Evolutionary conservation across 2,113 vertebrate species (phyloP).

Genomic region (Podilymbus podiceps): DNA sequence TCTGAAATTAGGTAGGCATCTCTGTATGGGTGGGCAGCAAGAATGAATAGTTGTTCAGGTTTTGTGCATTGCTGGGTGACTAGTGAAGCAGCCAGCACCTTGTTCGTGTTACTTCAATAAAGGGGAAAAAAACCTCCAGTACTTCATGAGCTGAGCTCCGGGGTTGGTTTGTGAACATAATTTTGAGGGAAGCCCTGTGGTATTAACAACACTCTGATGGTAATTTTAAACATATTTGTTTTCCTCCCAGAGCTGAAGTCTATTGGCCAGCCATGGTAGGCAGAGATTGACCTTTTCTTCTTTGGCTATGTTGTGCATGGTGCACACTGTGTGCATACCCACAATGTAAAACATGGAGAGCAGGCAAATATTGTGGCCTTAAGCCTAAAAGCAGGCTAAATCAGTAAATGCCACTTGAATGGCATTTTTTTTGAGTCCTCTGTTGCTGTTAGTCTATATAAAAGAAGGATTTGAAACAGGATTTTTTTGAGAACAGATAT

Average conservation of each 20-base stretch:
- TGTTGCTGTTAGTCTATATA: background rate
- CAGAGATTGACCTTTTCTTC: background rate
- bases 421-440: background rate
- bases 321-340: background rate
- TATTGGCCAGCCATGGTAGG: background rate
- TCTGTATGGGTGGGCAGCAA: background rate
- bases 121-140: background rate
- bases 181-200: background rate
- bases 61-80: background rate
- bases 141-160: background rate
- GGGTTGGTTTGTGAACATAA: background rate
- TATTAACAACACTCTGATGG: background rate
- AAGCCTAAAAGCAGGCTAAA: background rate
- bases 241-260: background rate
- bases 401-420: background rate
- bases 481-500: background rate
- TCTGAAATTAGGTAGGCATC: background rate
- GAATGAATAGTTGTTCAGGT: background rate
- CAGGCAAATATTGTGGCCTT: background rate
- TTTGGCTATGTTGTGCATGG: background rate
- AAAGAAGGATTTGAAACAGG: background rate
- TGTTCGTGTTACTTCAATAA: background rate
- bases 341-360: background rate
- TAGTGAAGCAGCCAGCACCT: background rate
- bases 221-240: background rate